These are phyloP conservation scores for Onychomys arenicola DNA, from an alignment of 2,797 vertebrate genomes.

Conservation along the genomic window DNA sequence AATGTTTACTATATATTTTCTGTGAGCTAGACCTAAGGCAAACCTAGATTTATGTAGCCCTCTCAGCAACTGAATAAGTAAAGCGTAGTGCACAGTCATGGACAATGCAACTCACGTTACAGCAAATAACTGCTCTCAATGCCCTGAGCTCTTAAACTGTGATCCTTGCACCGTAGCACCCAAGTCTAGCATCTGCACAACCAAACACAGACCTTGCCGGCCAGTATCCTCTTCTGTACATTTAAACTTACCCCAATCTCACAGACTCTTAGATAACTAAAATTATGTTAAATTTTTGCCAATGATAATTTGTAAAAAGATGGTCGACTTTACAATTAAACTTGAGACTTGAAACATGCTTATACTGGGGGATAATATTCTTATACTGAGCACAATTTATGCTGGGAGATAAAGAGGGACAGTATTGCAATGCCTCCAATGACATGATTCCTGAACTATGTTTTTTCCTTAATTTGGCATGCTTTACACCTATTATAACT, in stretches of 20 bases:
- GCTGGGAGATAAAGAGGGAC: not conserved
- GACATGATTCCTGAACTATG: not conserved
- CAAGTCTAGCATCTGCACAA: not conserved
- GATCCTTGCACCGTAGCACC: not conserved
- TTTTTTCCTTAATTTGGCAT: not conserved
- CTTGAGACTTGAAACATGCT: not conserved
- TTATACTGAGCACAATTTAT: not conserved
- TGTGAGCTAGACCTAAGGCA: not conserved
- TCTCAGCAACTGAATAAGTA: not conserved
- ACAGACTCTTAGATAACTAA: not conserved
- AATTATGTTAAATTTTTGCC: not conserved
- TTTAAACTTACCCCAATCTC: not conserved
- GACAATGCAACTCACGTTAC: not conserved
- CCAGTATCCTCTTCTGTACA: not conserved
- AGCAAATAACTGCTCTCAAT: conserved; percentile 4
- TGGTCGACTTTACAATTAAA: not conserved
- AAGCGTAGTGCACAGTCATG: not conserved
- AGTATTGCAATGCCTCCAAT: not conserved
- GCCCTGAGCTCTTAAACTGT: not conserved
- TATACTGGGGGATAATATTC: not conserved
- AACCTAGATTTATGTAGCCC: not conserved
- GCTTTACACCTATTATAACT: not conserved
- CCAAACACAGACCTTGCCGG: not conserved
- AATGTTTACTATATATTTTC: not conserved
- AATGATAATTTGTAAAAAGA: conserved; percentile 23